Evolutionary conservation across 2,113 vertebrate genomes (phyloP), one percentile per base, ranked within the genome.

Genomic region (Camelus dromedarius): DNA sequence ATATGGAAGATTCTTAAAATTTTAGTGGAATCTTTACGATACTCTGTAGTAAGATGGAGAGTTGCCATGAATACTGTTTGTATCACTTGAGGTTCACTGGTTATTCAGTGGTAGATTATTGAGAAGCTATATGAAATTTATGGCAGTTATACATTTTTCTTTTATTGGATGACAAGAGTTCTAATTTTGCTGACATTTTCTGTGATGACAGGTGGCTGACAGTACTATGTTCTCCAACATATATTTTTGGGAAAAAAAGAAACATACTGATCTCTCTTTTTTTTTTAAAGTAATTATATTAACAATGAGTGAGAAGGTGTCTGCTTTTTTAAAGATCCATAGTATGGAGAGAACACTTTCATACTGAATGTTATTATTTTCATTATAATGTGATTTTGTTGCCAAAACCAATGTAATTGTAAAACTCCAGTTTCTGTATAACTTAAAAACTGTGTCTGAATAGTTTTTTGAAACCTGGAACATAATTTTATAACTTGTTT

Each of bases 331-430:
- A 95, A 92, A 90, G 66, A 80, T 24, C 32, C 46, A n/a, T 89
- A 32, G 28, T 79, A 84, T 84, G 69, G 50, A 91, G 50, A 62
- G 46, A 82, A 52, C 15, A 77, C 92, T 95, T 96, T 95, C 50
- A 69, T 77, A 82, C 30, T 73, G 66, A 91, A 93, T 85, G 32
- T 93, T 76, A 72, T 95, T 96, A 76, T 82, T 96, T 96, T 96
- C n/a, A 77, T 73, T 69, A 35, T 89, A 75, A 80, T 97, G 72
- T 85, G 24, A 93, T 96, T 96, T 93, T 89, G 38, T 96, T 94
- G 70, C 66, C 32, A 90, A 90, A 88, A 85, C 58, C 54, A 85
- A 42, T 54, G n/a, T 93, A 72, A 82, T 69, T 92, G 8, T 96
- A 82, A 95, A 96, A 84, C 48, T 92, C 32, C 88, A 87, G 58